Base-by-base conservation (phyloP, 2,113 vertebrate genomes). In the Seriola rivoliana region DNA sequence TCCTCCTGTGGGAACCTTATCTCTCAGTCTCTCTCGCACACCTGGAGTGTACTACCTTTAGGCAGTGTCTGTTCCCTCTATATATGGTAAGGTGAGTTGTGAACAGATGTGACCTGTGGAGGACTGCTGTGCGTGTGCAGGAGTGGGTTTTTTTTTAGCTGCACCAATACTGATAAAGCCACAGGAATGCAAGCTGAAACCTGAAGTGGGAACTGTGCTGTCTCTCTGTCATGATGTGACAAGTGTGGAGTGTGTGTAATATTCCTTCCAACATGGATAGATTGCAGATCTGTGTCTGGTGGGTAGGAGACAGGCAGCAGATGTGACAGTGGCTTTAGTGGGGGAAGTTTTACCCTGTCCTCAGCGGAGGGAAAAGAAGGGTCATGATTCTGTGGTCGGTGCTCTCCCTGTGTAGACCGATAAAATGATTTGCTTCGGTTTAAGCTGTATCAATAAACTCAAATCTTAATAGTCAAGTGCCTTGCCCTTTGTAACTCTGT, bases 171-270 rank as follows among this genome's bases (percentile, higher is more conserved):
- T 70, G 76, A 77, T 19, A 19, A 62, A 55, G 46, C 62, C n/a
- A 8, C 44, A 81, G 82, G 88, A 85, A 85, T 85, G 82, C 78
- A 75, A 70, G 36, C 62, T 83, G 68, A 81, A 75, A 83, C 59
- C 57, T 79, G 78, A 87, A 40, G 42, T 29, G 21, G 57, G 32
- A 73, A 11, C 8, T 1, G 6, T 52, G 36, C 59, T 25, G 25
- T 46, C 38, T 81, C 55, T 55, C 65, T 34, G 8, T 75, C 64
- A 4, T 80, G 75, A 75, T 60, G 17, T 75, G 71, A 76, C 58
- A 72, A 71, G 68, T 32, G 40, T 50, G 34, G 23, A 38, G 25
- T 12, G 13, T 44, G 65, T 60, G 21, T 44, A 42, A 71, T 63
- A 46, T 72, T 69, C 59, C 13, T 36, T 48, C 52, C 25, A 34